These are phyloP conservation scores for Canis aureus DNA, from an alignment of 2,113 vertebrate genomes.

Conservation along the genomic window DNA sequence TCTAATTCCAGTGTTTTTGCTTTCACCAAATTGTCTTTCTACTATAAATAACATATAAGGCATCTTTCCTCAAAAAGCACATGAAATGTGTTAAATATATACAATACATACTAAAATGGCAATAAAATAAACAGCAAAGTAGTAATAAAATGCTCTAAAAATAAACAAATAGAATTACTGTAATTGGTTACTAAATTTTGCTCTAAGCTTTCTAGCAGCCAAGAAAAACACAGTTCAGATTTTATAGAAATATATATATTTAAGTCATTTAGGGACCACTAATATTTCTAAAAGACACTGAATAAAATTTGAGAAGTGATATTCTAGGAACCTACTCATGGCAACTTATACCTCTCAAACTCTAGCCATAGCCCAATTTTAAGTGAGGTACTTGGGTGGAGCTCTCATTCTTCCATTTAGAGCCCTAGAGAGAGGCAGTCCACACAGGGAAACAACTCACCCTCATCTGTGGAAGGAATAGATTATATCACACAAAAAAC, in stretches of 20 bases:
- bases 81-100: background rate
- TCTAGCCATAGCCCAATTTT: background rate
- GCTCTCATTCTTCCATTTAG: background rate
- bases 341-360: background rate
- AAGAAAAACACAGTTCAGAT: background rate
- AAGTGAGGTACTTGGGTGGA: background rate
- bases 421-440: accelerated
- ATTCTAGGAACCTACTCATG: background rate
- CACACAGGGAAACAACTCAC: accelerated
- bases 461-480: background rate
- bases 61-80: background rate
- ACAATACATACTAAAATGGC: background rate
- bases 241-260: background rate
- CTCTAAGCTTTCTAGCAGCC: background rate
- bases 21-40: background rate
- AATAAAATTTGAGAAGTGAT: background rate
- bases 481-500: background rate
- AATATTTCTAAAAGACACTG: background rate
- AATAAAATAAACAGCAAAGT: background rate
- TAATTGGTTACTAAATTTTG: conserved; percentile 28
- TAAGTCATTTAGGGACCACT: background rate
- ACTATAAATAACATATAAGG: background rate
- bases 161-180: background rate
- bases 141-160: conserved; percentile 7
- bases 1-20: background rate